phyloP scores from a whole-genome alignment of 2,113 vertebrate species.

The Chlorodrepanis virens region DNA sequence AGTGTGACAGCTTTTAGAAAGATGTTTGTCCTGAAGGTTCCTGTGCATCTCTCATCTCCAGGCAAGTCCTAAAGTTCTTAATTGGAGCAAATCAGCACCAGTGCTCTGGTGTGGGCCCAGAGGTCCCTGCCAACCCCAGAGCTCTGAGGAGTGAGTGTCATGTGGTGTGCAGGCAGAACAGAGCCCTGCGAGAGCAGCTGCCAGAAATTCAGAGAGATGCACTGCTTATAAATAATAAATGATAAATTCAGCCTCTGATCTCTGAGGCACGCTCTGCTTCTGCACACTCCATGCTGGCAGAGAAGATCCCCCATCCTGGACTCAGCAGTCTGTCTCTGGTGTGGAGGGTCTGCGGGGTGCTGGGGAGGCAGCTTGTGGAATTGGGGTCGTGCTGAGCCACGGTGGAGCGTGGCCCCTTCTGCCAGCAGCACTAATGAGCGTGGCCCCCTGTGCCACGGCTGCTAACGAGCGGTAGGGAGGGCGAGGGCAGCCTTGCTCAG shows the following conservation, averaged over 20 bases:
- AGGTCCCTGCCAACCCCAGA: background rate
- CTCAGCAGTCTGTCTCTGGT: rapidly evolving
- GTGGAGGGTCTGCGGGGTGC: background rate
- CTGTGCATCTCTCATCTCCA: rapidly evolving
- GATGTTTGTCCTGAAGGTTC: background rate
- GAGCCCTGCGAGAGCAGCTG: background rate
- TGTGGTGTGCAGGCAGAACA: background rate
- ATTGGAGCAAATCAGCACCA: background rate
- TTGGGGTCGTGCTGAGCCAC: rapidly evolving
- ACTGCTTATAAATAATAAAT: background rate
- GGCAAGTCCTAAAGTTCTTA: background rate
- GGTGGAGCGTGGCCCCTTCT: background rate
- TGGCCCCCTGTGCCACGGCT: background rate
- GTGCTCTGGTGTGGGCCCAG: rapidly evolving
- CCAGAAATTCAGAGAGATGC: background rate
- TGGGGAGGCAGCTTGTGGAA: background rate
- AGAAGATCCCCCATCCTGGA: background rate
- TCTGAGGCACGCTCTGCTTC: background rate
- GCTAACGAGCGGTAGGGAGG: rapidly evolving
- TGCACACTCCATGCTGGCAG: rapidly evolving
- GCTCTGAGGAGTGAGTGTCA: background rate
- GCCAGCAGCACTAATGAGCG: rapidly evolving
- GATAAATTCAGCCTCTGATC: background rate
- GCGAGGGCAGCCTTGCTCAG: background rate
- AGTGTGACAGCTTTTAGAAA: background rate